phyloP scores from a whole-genome alignment of 2,888 invertebrate genomes.

The Amblyjoppa proteus region DNA sequence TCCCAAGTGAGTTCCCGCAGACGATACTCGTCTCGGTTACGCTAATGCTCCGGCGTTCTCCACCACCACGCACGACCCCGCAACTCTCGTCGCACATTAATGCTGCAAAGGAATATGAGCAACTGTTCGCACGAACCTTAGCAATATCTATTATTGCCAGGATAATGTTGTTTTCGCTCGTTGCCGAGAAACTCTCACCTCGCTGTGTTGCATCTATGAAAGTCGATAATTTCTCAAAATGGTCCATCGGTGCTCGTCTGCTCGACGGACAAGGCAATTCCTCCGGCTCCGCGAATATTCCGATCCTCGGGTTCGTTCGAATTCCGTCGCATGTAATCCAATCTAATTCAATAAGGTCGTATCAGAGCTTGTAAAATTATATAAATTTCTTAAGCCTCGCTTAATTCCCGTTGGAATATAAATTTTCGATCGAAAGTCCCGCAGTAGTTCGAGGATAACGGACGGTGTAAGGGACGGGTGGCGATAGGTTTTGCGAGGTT shows the following conservation, averaged over 20 bases:
- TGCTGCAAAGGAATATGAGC: slow-evolving; percentile 35
- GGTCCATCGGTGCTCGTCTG: not conserved
- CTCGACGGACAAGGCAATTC: not conserved
- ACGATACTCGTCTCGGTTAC: slow-evolving; percentile 32
- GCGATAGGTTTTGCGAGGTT: slow-evolving; percentile 1
- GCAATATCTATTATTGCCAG: slow-evolving; percentile 59
- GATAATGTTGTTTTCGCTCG: not conserved
- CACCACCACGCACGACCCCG: not conserved
- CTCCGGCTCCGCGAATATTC: not conserved
- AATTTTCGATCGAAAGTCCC: slow-evolving; percentile 18
- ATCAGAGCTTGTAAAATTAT: not conserved
- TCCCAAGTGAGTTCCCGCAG: slow-evolving; percentile 73
- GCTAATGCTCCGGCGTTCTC: slow-evolving; percentile 29
- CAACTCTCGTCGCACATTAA: not conserved
- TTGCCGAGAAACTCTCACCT: not conserved
- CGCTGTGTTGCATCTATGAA: not conserved
- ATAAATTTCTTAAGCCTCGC: slow-evolving; percentile 22
- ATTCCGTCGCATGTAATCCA: slow-evolving; percentile 1
- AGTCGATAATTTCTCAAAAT: not conserved
- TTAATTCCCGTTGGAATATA: slow-evolving; percentile 3
- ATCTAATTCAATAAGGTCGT: not conserved
- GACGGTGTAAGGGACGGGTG: not conserved
- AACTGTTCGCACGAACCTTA: slow-evolving; percentile 34
- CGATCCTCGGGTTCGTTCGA: slow-evolving; percentile 27
- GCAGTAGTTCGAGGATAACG: not conserved